Evolutionary conservation across 2,797 vertebrate genomes (phyloP), one percentile per base, ranked within the genome.

Genomic region (Muscicapa striata): DNA sequence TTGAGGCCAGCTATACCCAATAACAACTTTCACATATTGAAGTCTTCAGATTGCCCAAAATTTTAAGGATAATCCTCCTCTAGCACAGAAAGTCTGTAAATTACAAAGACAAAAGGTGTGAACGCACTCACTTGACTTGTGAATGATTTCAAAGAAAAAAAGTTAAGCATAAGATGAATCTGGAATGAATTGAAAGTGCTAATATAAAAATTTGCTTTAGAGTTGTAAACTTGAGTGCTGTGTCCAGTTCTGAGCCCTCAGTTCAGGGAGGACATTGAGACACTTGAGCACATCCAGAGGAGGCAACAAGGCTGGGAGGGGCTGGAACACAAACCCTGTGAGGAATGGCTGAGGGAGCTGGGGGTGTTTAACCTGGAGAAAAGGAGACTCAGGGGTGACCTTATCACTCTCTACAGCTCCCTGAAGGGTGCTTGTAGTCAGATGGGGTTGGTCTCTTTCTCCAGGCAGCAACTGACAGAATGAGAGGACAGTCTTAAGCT

Each of bases 211-310:
- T 59, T 29, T 57, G 6, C 23, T 84, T 68, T 61, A 46, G 21
- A 73, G 6, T 40, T 79, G 11, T 54, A 75, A 62, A 30, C 20
- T 19, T 63, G 32, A 54, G 15, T 30, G 10, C 26, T 45, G 61
- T 54, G 21, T 24, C 14, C 14, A 36, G 40, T 10, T 64, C 61
- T 78, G n/a, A 16, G 3, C 38, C 21, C n/a, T 64, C 16, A 32
- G 49, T 16, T 64, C 8, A 4, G 75, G 75, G 54, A 64, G 40
- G 61, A 36, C 4, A 0, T 54, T 43, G 32, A 45, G 49, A 36
- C 0, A 0, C 22, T 10, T 12, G 57, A 76, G 30, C 0, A 0
- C 0, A 0, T 27, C 73, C 46, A 27, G 46, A 62, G 24, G 24
- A 36, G 26, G 14, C 13, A 49, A 12, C 4, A 1, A 67, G 34